Percentiles rank a stretch among this genome's conserved stretches.
Evolutionary conservation across 2,113 vertebrate species (phyloP).

Genomic region (Caranx ignobilis): DNA sequence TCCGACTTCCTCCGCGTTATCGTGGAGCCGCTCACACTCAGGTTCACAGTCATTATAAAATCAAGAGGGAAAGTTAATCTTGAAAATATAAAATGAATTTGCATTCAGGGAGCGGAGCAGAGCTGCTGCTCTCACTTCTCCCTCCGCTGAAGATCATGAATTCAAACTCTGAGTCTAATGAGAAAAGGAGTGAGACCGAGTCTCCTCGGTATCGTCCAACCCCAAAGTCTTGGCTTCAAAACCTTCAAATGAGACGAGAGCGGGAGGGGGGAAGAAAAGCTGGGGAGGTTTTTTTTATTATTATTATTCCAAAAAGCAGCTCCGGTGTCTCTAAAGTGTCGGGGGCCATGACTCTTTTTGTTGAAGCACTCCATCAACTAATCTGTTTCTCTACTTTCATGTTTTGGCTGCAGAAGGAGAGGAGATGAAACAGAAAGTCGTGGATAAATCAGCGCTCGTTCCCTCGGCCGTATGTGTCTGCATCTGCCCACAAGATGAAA

Average conservation of each 20-base stretch:
- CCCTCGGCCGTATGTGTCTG: conserved; percentile 41
- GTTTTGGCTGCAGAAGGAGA: conserved; percentile 42
- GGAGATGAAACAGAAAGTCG: conserved; percentile 65
- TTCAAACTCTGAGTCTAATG: conserved; percentile 37
- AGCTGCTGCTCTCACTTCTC: not conserved
- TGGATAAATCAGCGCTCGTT: conserved; percentile 61
- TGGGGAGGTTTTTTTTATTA: conserved; percentile 2
- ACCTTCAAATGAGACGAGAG: conserved; percentile 30
- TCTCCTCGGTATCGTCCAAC: conserved; percentile 9
- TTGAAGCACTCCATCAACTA: conserved; percentile 42
- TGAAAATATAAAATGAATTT: not conserved
- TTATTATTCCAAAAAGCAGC: conserved; percentile 5
- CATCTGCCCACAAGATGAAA: conserved; percentile 71
- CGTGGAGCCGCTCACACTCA: not conserved
- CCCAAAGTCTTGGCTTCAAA: conserved; percentile 37
- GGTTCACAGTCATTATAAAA: not conserved
- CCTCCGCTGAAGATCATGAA: conserved; percentile 13
- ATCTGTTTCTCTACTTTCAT: conserved; percentile 36
- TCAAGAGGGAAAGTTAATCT: not conserved
- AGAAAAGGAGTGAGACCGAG: conserved; percentile 14
- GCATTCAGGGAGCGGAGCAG: conserved; percentile 16
- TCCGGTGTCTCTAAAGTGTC: conserved; percentile 20
- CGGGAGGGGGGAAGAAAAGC: too few species aligned
- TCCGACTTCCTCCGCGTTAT: not conserved
- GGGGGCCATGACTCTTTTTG: conserved; percentile 17